Percentiles rank a stretch among this genome's conserved stretches.
These are phyloP conservation scores for Mythimna loreyi DNA, from an alignment of 2,888 invertebrate genomes.

Conservation along the genomic window DNA sequence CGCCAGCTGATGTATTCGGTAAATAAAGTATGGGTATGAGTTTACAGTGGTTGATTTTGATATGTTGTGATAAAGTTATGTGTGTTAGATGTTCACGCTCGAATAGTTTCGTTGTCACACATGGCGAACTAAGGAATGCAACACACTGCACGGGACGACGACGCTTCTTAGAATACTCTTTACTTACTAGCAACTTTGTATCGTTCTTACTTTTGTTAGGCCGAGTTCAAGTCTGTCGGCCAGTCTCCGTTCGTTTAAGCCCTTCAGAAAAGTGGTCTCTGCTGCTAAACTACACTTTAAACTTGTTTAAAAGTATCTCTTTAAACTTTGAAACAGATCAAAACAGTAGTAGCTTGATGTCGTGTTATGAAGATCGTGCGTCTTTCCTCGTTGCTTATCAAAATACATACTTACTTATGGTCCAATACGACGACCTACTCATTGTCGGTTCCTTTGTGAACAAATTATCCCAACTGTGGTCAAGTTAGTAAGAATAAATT, in stretches of 20 bases:
- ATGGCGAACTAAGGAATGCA: slow-evolving; percentile 80
- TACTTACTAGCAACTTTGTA: slow-evolving; percentile 56
- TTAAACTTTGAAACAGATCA: slow-evolving; percentile 21
- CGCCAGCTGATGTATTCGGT: slow-evolving; percentile 83
- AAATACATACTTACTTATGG: slow-evolving; percentile 2
- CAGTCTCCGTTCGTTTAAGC: slow-evolving; percentile 28
- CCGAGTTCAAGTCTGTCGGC: slow-evolving; percentile 45
- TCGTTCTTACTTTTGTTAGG: slow-evolving; percentile 57
- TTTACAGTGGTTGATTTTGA: slow-evolving; percentile 55
- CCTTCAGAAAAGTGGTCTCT: slow-evolving; percentile 22
- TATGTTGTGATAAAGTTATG: slow-evolving; percentile 72
- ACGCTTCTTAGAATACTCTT: slow-evolving; percentile 54
- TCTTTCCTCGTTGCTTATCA: slow-evolving; percentile 10
- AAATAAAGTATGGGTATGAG: slow-evolving; percentile 70
- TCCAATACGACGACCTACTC: slow-evolving; percentile 31
- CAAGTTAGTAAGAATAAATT: slow-evolving; percentile 63
- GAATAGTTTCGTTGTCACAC: slow-evolving; percentile 78
- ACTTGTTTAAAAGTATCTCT: slow-evolving; percentile 42
- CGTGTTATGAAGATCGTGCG: neutral
- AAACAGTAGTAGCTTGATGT: slow-evolving; percentile 1
- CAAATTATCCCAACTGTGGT: slow-evolving; percentile 57
- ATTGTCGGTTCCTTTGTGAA: slow-evolving; percentile 58
- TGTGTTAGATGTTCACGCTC: slow-evolving; percentile 72
- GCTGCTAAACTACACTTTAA: slow-evolving; percentile 17
- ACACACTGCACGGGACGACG: slow-evolving; percentile 52